These are phyloP conservation scores for Cryptophagus acutangulus DNA, from an alignment of 2,888 invertebrate genomes.

Conservation along the genomic window DNA sequence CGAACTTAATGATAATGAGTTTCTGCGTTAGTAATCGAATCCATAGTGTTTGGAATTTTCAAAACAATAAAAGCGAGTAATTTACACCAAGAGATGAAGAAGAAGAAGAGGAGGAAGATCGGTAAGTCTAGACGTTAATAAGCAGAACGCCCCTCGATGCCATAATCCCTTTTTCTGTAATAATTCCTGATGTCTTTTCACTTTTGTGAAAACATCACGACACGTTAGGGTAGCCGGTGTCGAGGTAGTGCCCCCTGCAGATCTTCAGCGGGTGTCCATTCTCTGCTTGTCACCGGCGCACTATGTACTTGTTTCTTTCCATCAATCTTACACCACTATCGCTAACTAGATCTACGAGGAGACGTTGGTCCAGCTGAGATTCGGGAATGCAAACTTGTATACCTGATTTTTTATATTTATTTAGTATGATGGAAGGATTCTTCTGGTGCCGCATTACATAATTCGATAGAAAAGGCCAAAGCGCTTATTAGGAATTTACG, in stretches of 20 bases:
- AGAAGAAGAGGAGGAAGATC: too few relatives aligned
- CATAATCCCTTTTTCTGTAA: slow-evolving; percentile 13
- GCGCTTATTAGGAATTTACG: too few relatives aligned
- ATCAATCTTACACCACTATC: slow-evolving; percentile 33
- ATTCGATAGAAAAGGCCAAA: too few relatives aligned
- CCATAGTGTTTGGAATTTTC: too few relatives aligned
- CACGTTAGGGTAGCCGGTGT: too few relatives aligned
- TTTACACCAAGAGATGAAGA: too few relatives aligned
- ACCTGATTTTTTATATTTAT: background rate
- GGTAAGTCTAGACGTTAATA: slow-evolving; percentile 27
- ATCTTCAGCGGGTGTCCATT: slow-evolving; percentile 28
- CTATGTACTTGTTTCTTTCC: slow-evolving; percentile 28
- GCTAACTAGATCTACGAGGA: slow-evolving; percentile 30
- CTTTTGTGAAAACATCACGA: slow-evolving; percentile 11
- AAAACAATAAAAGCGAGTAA: too few relatives aligned
- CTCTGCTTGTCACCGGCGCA: slow-evolving; percentile 34
- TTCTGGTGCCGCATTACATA: too few relatives aligned
- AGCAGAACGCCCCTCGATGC: slow-evolving; percentile 21
- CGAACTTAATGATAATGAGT: too few relatives aligned
- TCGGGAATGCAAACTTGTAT: background rate
- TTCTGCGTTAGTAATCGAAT: too few relatives aligned
- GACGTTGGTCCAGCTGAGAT: slow-evolving; percentile 1
- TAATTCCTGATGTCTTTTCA: too few relatives aligned
- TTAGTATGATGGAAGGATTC: too few relatives aligned
- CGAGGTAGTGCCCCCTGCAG: slow-evolving; percentile 19